Evolutionary conservation across 2,113 vertebrate species (phyloP), one percentile per base, ranked within the genome.

Genomic region (Anarrhichthys ocellatus): DNA sequence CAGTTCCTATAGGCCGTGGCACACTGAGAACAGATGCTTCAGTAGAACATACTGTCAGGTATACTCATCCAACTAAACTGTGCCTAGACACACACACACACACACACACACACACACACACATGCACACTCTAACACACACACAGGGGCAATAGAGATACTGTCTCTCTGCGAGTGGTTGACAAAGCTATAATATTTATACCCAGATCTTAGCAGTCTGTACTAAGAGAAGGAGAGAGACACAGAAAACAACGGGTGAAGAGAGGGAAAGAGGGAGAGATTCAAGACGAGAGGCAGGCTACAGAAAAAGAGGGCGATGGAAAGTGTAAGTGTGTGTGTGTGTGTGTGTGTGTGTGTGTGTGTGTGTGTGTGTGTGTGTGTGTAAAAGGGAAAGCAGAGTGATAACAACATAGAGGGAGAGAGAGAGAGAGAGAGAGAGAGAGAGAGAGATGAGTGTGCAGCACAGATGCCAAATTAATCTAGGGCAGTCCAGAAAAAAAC

Each of bases 381-480:
- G 24, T 29, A 54, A 73, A 62, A 65, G 70, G 44, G 56, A 84
- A 75, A 52, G 50, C 22, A 62, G 69, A 87, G 80, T 72, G 80
- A 88, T 78, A 84, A 85, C 77, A 83, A 81, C 68, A 38, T 27
- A 38, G 66, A n/a, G 80, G 24, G 61, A 56, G 34, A 76, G 70
- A 44, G 63, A 82, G 72, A 81, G 71, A 69, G 81, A 84, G 87
- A 76, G 80, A 89, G 34, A 76, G 70, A 44, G 63, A 82, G 72
- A 81, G 71, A 69, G 81, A 84, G 87, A 76, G 80, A 89, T 86
- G 85, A 91, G 91, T 88, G 83, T 91, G 84, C 84, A 87, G 84
- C 93, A 92, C 92, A 93, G 92, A 93, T 93, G 92, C 89, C 91
- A 93, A 91, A 90, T 84, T 80, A 93, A 94, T 93, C 92, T 93